Base-by-base conservation (phyloP, 1,140 invertebrate genomes). In the Bombus pyrosoma region DNA sequence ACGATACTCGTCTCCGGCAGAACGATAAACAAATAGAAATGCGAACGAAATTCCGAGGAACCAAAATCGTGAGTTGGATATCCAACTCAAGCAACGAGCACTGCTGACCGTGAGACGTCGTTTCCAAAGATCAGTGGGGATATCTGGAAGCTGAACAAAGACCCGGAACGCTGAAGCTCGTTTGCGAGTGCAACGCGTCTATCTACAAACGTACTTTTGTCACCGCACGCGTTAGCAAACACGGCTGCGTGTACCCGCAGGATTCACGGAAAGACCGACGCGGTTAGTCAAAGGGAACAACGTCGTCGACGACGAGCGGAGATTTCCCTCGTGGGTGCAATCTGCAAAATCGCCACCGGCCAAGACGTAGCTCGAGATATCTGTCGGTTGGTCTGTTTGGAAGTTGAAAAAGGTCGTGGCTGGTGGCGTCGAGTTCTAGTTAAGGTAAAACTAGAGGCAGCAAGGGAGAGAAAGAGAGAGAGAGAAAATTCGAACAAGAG, bases 251-350 rank as follows among this genome's bases (percentile, higher is more conserved):
- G 34, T 37, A 53, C 18, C 28, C 34, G 73, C 8, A 25, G 57
- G 18, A 22, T 18, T 53, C 47, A 2, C 47, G 47, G 47, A 53
- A 8, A 53, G 47, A 53, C 47, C 18, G 47, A 8, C 74, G 53
- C 59, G 73, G 57, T 57, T 47, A 72, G 34, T 88, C 83, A 87
- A 88, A 89, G 34, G 77, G 72, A 75, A 53, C 47, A 72, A 69
- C 57, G 66, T 59, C n/a, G 64, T 37, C 72, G 76, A 15, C 47
- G 47, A 78, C 59, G 37, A 83, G 85, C 78, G 87, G 86, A 93
- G 92, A 91, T 91, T 92, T 91, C 84, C 83, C 91, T 88, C 90
- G 82, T 77, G 90, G 89, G 90, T 89, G 86, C 92, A 93, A 93
- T 93, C 90, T 90, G 76, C 76, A 85, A 84, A 93, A 88, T 92